phyloP scores from a whole-genome alignment of 2,888 invertebrate genomes.

The Drosophila cognata region DNA sequence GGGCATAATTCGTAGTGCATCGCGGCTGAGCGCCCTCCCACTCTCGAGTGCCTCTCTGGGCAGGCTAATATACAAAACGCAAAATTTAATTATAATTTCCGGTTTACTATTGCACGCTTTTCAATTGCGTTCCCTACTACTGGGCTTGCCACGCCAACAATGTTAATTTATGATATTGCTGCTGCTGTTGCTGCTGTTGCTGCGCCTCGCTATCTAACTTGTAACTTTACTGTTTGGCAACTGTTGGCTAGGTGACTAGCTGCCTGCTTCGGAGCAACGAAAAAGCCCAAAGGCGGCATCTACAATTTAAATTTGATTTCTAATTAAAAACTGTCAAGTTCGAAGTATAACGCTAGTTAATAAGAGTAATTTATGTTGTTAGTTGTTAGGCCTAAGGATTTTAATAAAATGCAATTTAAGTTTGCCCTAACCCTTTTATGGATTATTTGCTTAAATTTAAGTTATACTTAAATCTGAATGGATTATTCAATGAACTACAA shows the following conservation, averaged over 20 bases:
- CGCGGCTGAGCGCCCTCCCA: slow-evolving; percentile 24
- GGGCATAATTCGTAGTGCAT: slow-evolving; percentile 11
- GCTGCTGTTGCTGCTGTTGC: not conserved
- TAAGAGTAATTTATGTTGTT: not conserved
- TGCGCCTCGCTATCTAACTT: not conserved
- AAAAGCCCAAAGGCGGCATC: not conserved
- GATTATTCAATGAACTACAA: not conserved
- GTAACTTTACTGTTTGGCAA: slow-evolving; percentile 9
- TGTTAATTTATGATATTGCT: slow-evolving; percentile 22
- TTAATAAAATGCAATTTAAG: too few relatives aligned
- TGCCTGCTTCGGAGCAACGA: not conserved
- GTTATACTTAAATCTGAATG: not conserved
- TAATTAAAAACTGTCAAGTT: slow-evolving; percentile 8
- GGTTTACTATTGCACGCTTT: slow-evolving; percentile 36
- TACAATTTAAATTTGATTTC: slow-evolving; percentile 1
- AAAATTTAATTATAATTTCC: slow-evolving; percentile 69
- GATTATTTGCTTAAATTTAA: not conserved
- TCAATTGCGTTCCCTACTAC: slow-evolving; percentile 23
- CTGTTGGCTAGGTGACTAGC: slow-evolving; percentile 8
- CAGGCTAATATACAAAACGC: slow-evolving; percentile 51
- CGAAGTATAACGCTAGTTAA: not conserved
- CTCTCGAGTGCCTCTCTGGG: not conserved
- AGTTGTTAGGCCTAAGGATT: not conserved
- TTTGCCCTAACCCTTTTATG: too few relatives aligned
- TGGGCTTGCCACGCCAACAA: slow-evolving; percentile 1